Percentiles rank a stretch among this genome's conserved stretches.
These are phyloP conservation scores for Tetropium fuscum DNA, from an alignment of 2,888 invertebrate species.

Conservation along the genomic window DNA sequence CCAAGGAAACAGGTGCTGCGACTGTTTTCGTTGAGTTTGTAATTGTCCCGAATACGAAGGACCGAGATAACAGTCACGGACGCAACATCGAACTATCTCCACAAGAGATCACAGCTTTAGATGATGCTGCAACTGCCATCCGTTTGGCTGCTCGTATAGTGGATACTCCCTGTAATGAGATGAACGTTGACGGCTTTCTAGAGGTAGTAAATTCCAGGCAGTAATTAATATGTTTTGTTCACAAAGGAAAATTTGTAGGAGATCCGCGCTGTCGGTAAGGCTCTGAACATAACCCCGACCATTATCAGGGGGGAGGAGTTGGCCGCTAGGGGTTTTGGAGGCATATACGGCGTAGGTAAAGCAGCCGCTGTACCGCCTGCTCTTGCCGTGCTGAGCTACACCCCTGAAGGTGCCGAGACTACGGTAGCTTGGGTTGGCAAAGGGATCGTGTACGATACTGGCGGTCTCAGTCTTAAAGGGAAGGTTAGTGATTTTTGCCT, in stretches of 20 bases:
- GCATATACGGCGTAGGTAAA: slow-evolving; percentile 89
- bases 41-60: slow-evolving; percentile 56
- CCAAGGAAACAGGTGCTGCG: slow-evolving; percentile 58
- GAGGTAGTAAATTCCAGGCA: slow-evolving; percentile 71
- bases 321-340: slow-evolving; percentile 82
- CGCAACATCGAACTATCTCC: slow-evolving; percentile 59
- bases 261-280: slow-evolving; percentile 73
- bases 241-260: slow-evolving; percentile 71
- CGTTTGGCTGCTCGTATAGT: slow-evolving; percentile 84
- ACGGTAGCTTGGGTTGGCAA: slow-evolving; percentile 92
- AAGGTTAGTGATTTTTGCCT: slow-evolving; percentile 71
- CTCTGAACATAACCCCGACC: slow-evolving; percentile 74
- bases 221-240: no score
- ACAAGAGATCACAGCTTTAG: slow-evolving; percentile 70
- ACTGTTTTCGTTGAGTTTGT: slow-evolving; percentile 71
- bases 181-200: slow-evolving; percentile 85
- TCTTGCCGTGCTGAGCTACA: slow-evolving; percentile 76
- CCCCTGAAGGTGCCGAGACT: slow-evolving; percentile 70
- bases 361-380: slow-evolving; percentile 75
- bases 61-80: slow-evolving; percentile 24
- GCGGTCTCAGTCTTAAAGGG: slow-evolving; percentile 91
- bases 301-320: slow-evolving; percentile 86
- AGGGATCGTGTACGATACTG: slow-evolving; percentile 95
- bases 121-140: slow-evolving; percentile 73
- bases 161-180: slow-evolving; percentile 87